A percentile compares a stretch with the other conserved stretches of the same genome.
These are phyloP conservation scores for Halcyon malimbica DNA, from an alignment of 2,113 vertebrate species.

Conservation along the genomic window DNA sequence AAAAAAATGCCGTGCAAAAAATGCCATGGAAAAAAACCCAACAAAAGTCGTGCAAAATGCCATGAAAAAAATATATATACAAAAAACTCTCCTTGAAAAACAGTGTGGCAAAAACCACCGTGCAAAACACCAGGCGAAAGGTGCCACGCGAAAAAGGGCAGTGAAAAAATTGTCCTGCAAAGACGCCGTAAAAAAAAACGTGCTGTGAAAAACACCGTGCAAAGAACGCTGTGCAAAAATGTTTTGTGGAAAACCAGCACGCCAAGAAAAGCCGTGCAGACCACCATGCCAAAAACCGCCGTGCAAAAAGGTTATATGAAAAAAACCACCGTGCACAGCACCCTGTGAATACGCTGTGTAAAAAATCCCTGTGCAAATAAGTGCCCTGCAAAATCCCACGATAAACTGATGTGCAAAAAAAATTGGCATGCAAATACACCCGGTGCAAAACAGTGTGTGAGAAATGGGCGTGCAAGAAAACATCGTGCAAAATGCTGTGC, in stretches of 20 bases:
- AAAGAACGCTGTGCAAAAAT: background rate
- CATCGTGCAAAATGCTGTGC: no score
- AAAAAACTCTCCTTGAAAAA: background rate
- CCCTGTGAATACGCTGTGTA: background rate
- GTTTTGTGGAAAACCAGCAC: background rate
- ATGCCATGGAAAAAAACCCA: background rate
- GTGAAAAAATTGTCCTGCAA: background rate
- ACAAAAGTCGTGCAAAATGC: background rate
- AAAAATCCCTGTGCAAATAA: background rate
- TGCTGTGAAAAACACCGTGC: background rate
- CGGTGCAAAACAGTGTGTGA: background rate
- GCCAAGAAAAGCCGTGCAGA: background rate
- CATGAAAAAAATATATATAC: rapidly evolving
- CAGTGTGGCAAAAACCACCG: background rate
- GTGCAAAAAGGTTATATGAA: background rate
- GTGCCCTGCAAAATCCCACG: rapidly evolving
- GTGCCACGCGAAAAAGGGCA: background rate
- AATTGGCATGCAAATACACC: rapidly evolving
- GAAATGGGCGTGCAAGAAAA: background rate
- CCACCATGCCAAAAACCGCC: background rate
- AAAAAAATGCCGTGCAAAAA: background rate
- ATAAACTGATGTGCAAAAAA: background rate
- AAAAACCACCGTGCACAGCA: background rate
- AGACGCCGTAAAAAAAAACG: background rate
- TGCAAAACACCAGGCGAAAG: no score